Conservation (phyloP, 2,113 vertebrate genomes). For the Mellivora capensis region DNA sequence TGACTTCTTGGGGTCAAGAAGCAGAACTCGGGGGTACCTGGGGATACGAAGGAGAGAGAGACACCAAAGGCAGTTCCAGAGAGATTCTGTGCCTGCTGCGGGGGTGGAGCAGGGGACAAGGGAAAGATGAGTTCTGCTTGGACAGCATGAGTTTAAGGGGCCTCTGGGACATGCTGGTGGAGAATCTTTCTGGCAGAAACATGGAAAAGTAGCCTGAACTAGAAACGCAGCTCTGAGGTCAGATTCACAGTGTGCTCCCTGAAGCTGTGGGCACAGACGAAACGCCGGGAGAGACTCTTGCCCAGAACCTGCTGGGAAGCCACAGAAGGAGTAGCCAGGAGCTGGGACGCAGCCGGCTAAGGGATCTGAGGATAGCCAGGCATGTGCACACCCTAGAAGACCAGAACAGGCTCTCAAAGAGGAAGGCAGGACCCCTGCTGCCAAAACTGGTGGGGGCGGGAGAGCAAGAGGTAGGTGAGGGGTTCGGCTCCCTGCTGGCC, state of each 20-base stretch:
- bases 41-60: not conserved
- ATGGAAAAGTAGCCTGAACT: not conserved
- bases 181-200: not conserved
- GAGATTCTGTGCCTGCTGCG: not conserved
- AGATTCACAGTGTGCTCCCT: accelerated
- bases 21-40: not conserved
- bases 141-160: not conserved
- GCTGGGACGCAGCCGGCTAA: not conserved
- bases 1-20: not conserved
- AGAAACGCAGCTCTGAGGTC: not conserved
- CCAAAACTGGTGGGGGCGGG: not conserved
- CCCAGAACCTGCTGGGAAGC: not conserved
- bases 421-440: not conserved
- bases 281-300: not conserved
- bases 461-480: not conserved
- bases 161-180: not conserved
- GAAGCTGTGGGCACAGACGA: not conserved
- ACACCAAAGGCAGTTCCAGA: not conserved
- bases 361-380: not conserved
- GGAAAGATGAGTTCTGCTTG: not conserved
- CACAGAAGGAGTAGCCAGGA: not conserved
- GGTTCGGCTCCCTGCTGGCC: not conserved
- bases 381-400: not conserved
- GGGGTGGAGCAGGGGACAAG: not conserved
- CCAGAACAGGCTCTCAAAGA: not conserved